Base-by-base conservation (phyloP, 2,113 vertebrate genomes). In the Syngnathoides biaculeatus region DNA sequence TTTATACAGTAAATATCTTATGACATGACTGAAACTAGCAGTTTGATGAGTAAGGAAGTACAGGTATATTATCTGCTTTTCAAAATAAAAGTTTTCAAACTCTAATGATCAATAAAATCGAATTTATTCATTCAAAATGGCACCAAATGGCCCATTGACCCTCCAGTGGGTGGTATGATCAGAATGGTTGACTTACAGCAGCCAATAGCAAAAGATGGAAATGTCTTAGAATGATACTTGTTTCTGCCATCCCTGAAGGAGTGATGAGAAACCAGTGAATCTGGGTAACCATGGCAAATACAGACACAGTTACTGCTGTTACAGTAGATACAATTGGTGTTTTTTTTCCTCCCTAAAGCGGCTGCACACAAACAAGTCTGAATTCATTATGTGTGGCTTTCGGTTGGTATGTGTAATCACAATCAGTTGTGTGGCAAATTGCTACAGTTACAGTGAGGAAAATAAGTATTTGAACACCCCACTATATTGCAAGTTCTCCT, bases 221-320 rank as follows among this genome's bases (percentile, higher is more conserved):
- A 24, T 68, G 52, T 22, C n/a, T 65, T 30, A 65, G 70, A 81
- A 72, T 68, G 38, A 6, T 74, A 64, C 71, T 71, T 81, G 78
- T 75, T 81, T 81, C 73, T 59, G 57, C 77, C 67, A 48, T 72
- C 74, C 22, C 38, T 22, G 68, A 43, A 22, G 39, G 67, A 10
- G 55, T 68, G 69, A 73, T 47, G 72, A 78, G 74, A 62, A 12
- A 71, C 67, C 79, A 78, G 68, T 70, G 63, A 60, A 78, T 83
- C 79, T 70, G 66, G 58, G 81, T 86, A 78, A 84, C 81, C 77
- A 50, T 69, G 69, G 78, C 80, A 86, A 86, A 80, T 56, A 45
- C 53, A 47, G 52, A 72, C 39, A 69, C 67, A 86, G 74, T 73
- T 85, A 78, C 64, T 67, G 48, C 68, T 71, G 79, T 84, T 81